Base-by-base conservation (phyloP, 2,797 vertebrate genomes). In the Hozukius guyotensis region DNA sequence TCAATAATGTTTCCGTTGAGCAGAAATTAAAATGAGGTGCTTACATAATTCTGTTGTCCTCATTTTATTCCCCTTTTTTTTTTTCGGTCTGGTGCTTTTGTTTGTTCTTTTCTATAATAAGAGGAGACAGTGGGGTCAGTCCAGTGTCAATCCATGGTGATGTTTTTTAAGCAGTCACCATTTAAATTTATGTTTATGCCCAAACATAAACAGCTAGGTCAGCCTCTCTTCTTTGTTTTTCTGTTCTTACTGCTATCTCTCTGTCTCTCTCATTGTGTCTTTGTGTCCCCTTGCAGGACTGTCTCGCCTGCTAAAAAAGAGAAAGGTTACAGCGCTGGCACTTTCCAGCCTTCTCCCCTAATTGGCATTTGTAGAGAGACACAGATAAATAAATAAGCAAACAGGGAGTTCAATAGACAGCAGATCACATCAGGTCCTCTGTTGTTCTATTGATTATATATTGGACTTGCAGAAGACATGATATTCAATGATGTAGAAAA, bases 311-410 rank as follows among this genome's bases (percentile, higher is more conserved):
- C 70, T 46, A 18, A 66, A 78, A 87, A 85, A 78, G 31, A 34
- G 69, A 78, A 87, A 80, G 80, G 76, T 84, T 80, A 68, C 68
- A 75, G 78, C 68, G 4, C 29, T 78, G 72, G 49, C 49, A 49
- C 71, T 72, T 68, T 53, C 18, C 52, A 75, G 72, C 61, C 62
- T 53, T 72, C 61, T 64, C 8, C 31, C 1, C 57, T 81, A 80
- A 87, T 88, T 88, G 80, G 72, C 85, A 84, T 86, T 86, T 89
- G 80, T 55, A 56, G 65, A 80, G 57, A 83, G 60, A 81, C 38
- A n/a, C 60, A 69, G 78, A 77, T 76, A 85, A 75, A 81, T 74
- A 81, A 75, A 86, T 63, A 77, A 79, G 76, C 52, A 72, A 65
- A 72, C 59, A 8, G 16, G n/a, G 59, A 57, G 34, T 49, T 81